phyloP scores from a whole-genome alignment of 2,113 vertebrate genomes.

The Nycticebus coucang region DNA sequence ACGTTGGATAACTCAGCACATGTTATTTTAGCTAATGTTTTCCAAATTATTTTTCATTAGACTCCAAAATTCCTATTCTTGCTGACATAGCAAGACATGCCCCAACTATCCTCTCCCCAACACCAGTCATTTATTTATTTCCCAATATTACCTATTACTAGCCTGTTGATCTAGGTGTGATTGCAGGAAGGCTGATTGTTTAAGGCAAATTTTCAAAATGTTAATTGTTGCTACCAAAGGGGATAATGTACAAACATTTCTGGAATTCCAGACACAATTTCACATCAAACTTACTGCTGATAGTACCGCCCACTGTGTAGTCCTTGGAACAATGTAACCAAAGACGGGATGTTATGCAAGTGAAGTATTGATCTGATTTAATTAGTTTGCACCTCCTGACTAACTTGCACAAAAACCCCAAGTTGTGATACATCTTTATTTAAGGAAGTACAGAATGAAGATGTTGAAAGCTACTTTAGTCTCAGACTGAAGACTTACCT shows the following conservation, averaged over 20 bases:
- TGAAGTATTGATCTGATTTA: neutral
- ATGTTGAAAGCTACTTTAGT: neutral
- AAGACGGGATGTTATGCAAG: neutral
- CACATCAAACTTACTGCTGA: neutral
- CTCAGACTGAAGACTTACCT: neutral
- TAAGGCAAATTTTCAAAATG: neutral
- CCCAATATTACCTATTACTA: neutral
- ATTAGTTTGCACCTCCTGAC: neutral
- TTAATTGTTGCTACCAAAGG: neutral
- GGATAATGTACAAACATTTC: neutral
- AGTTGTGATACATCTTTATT: neutral
- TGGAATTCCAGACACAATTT: conserved; percentile 28
- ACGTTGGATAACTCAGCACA: neutral
- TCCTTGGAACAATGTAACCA: neutral
- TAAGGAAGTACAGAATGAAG: conserved; percentile 9
- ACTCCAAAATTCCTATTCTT: conserved; percentile 3
- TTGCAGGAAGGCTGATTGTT: neutral
- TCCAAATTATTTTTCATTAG: neutral
- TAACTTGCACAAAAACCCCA: neutral
- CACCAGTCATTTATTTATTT: neutral
- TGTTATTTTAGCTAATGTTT: neutral
- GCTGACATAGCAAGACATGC: neutral
- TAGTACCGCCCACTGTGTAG: neutral
- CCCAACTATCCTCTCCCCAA: neutral
- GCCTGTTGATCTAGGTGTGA: neutral